phyloP scores from a whole-genome alignment of 2,113 vertebrate species.

The Brachypteracias leptosomus region DNA sequence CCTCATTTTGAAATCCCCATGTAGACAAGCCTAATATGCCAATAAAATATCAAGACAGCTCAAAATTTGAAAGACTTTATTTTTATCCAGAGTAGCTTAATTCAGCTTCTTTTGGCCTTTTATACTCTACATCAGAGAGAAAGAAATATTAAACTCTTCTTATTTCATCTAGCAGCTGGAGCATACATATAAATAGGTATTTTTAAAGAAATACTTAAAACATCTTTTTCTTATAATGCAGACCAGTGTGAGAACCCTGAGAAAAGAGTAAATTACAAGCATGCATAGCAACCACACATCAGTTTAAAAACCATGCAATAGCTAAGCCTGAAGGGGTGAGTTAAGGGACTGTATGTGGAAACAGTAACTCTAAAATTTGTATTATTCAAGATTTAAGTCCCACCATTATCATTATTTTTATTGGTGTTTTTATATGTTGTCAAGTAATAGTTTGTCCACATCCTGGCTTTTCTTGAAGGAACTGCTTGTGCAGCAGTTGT shows the following conservation, averaged over 20 bases:
- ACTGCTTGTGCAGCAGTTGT: background rate
- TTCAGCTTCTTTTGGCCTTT: background rate
- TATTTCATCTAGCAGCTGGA: background rate
- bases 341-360: slow-evolving; percentile 9
- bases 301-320: background rate
- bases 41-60: background rate
- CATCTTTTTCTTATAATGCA: background rate
- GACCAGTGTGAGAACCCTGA: background rate
- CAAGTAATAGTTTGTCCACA: slow-evolving; percentile 12
- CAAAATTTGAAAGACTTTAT: background rate
- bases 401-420: slow-evolving; percentile 17
- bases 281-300: background rate
- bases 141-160: background rate
- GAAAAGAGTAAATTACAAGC: slow-evolving; percentile 6
- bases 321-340: background rate
- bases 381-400: background rate
- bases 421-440: background rate
- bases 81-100: background rate
- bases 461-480: background rate
- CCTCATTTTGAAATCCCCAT: background rate
- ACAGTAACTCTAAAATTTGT: background rate
- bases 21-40: background rate
- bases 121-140: background rate
- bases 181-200: background rate
- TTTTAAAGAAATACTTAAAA: background rate